Evolutionary conservation across 2,888 invertebrate genomes (phyloP).

Genomic region (Deroplatys truncata): DNA sequence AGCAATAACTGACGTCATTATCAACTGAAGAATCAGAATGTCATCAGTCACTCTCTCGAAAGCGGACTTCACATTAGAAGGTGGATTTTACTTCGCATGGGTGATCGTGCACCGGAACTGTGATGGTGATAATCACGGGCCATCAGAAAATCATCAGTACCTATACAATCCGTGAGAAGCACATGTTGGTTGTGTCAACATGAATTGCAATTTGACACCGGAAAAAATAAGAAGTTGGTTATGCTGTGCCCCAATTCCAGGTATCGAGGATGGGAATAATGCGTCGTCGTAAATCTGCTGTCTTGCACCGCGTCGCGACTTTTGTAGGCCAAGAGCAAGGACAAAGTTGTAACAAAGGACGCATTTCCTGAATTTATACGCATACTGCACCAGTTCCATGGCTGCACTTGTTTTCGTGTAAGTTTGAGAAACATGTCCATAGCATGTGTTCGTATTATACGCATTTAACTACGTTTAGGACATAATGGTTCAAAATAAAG

Average conservation of each 20-base stretch:
- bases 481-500: no score
- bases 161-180: neutral
- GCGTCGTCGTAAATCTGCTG: neutral
- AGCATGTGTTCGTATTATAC: no score
- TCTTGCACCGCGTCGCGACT: neutral
- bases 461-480: no score
- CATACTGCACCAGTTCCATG: neutral
- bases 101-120: neutral
- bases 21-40: neutral
- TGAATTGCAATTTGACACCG: neutral
- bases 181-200: neutral
- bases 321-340: neutral
- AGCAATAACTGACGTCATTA: neutral
- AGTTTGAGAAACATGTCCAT: neutral
- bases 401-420: neutral
- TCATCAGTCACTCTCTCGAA: neutral
- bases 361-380: neutral
- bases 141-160: conserved; percentile 1
- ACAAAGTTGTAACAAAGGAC: neutral
- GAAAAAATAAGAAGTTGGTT: neutral
- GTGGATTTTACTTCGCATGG: neutral
- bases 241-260: neutral
- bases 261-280: neutral
- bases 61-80: neutral
- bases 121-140: neutral